Evolutionary conservation across 2,113 vertebrate genomes (phyloP), one percentile per base, ranked within the genome.

Genomic region (Numenius arquata): DNA sequence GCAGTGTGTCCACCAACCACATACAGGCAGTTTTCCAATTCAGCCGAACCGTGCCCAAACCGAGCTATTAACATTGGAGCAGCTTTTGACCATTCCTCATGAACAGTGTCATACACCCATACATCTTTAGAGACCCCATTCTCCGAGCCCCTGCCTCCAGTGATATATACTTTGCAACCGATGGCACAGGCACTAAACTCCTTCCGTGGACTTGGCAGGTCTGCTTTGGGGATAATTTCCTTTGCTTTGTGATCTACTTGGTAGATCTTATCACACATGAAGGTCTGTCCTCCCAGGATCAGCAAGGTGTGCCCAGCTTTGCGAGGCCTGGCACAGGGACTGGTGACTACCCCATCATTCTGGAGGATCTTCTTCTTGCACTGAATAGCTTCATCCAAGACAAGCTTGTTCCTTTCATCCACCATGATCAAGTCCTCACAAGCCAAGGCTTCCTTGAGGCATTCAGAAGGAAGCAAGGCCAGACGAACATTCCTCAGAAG

Each of bases 261-360:
- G 96, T 99, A 99, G 85, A 99, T 99, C 97, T 99, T 99, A 96
- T 99, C 99, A 25, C 99, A 99, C 99, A 99, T 99, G 97, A 99
- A 99, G 27, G 99, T 99, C 97, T 99, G 99, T 29, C 99, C 99
- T 4, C 99, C 99, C 63, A 99, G 97, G 85, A 99, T 99, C 34
- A 99, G 98, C 92, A 99, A 97, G 0, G 99, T 99, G 93, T 99
- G 99, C 29, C 99, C 99, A 0, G 99, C 99, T 96, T 99, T 99
- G 76, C 99, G 99, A 11, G 99, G 99, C 77, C 99, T 98, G 74
- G 99, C 99, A 25, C 98, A 99, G 6, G 98, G 98, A 94, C 99
- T 99, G 30, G 98, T 99, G 90, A 99, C 99, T 41, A 99, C 98
- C 0, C 99, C 98, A 1, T 99, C 99, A 6, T 99, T 99, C 97